Evolutionary conservation across 2,113 vertebrate species (phyloP).

Genomic region (Drymodes brunneopygia): DNA sequence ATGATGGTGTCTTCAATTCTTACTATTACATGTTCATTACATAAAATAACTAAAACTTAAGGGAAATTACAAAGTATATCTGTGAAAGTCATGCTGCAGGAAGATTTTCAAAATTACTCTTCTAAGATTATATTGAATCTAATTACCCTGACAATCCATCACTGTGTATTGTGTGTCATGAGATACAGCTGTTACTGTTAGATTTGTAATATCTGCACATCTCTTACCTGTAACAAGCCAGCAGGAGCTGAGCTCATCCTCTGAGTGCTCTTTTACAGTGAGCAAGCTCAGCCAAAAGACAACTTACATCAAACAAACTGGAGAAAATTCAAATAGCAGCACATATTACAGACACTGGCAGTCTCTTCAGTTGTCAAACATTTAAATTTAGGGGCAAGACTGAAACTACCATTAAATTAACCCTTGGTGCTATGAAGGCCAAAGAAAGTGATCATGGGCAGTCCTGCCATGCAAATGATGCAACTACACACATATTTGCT

Average conservation of each 20-base stretch:
- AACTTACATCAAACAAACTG: not conserved
- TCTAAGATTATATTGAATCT: not conserved
- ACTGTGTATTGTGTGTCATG: not conserved
- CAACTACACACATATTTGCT: not conserved
- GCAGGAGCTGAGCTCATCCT: not conserved
- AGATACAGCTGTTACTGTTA: not conserved
- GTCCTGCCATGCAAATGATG: not conserved
- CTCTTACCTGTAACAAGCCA: not conserved
- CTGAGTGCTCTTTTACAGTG: not conserved
- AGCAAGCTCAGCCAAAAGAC: not conserved
- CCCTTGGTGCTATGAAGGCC: not conserved
- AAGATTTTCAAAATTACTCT: not conserved
- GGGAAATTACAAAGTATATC: not conserved
- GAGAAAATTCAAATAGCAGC: not conserved
- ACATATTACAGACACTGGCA: not conserved
- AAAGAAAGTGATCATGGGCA: not conserved
- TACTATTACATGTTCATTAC: not conserved
- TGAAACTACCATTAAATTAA: not conserved
- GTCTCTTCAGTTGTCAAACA: not conserved
- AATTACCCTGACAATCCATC: not conserved
- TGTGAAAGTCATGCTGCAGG: not conserved
- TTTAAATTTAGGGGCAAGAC: not conserved
- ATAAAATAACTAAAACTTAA: conserved; percentile 7
- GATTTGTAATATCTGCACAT: not conserved
- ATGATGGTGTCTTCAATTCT: not conserved